Evolutionary conservation across 2,888 invertebrate genomes (phyloP).

Genomic region (Heliconius cydno): DNA sequence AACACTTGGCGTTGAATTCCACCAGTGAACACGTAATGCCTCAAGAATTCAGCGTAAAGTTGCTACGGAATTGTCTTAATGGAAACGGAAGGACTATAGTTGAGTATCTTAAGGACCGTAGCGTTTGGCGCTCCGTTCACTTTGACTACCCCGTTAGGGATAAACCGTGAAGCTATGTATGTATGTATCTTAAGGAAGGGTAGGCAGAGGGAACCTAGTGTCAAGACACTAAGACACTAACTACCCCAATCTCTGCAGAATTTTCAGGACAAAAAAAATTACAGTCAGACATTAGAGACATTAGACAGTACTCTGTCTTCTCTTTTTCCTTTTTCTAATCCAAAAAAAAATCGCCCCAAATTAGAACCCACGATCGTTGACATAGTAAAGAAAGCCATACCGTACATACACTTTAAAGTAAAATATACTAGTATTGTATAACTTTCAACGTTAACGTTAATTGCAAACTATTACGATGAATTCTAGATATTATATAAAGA

Average conservation of each 20-base stretch:
- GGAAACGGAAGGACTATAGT: too few species aligned
- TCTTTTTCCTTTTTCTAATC: too few species aligned
- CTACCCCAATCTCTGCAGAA: too few species aligned
- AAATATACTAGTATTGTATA: not conserved
- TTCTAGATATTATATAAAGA: not conserved
- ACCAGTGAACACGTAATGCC: too few species aligned
- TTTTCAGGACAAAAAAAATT: not conserved
- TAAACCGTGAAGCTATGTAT: too few species aligned
- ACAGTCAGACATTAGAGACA: not conserved
- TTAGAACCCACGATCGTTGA: not conserved
- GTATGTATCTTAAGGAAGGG: too few species aligned
- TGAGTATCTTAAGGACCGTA: too few species aligned
- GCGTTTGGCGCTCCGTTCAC: too few species aligned
- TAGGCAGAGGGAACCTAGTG: not conserved
- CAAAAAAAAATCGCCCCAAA: not conserved
- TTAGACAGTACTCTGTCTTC: not conserved
- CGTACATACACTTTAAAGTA: not conserved
- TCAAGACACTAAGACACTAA: not conserved
- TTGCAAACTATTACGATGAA: constrained; percentile 1
- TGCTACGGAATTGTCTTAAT: too few species aligned
- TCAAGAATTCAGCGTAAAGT: too few species aligned
- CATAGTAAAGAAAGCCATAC: not conserved
- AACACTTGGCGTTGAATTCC: too few species aligned
- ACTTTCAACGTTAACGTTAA: not conserved
- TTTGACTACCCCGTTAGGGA: too few species aligned